Conservation (phyloP, 1,140 invertebrate genomes). For the Ctenoplectra terminalis region DNA sequence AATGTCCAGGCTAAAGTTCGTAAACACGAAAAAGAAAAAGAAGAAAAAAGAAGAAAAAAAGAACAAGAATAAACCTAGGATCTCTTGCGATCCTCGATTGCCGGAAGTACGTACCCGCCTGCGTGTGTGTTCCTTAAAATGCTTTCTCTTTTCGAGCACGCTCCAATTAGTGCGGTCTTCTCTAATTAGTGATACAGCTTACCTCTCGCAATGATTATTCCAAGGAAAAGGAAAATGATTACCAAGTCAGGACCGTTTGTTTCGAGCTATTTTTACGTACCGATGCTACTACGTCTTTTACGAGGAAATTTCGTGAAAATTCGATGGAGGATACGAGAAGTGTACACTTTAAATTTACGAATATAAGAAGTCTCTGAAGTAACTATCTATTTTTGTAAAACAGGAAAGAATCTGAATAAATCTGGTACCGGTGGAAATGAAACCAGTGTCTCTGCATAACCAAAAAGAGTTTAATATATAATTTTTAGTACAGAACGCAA, state of each 20-base stretch:
- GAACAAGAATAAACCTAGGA: neutral
- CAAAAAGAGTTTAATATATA: too few species aligned
- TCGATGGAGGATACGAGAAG: neutral
- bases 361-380: neutral
- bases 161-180: slow-evolving; percentile 64
- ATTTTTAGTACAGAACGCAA: too few species aligned
- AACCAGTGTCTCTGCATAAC: too few species aligned
- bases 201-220: slow-evolving; percentile 38
- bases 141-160: slow-evolving; percentile 67
- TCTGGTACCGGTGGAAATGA: too few species aligned
- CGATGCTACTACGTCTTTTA: neutral
- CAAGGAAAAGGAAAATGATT: slow-evolving; percentile 40
- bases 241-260: slow-evolving; percentile 2
- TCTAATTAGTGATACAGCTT: slow-evolving; percentile 63
- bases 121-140: slow-evolving; percentile 61
- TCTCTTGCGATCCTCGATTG: slow-evolving; percentile 26
- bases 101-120: slow-evolving; percentile 48
- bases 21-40: neutral
- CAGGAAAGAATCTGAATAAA: too few species aligned
- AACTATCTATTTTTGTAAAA: too few species aligned
- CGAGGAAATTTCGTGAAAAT: slow-evolving; percentile 3
- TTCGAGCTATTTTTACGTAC: neutral
- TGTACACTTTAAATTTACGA: neutral
- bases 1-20: neutral
- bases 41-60: neutral